Percentiles rank a stretch among this genome's conserved stretches.
These are phyloP conservation scores for Trissoscelio sp. DNA, from an alignment of 2,888 invertebrate genomes.

Conservation along the genomic window DNA sequence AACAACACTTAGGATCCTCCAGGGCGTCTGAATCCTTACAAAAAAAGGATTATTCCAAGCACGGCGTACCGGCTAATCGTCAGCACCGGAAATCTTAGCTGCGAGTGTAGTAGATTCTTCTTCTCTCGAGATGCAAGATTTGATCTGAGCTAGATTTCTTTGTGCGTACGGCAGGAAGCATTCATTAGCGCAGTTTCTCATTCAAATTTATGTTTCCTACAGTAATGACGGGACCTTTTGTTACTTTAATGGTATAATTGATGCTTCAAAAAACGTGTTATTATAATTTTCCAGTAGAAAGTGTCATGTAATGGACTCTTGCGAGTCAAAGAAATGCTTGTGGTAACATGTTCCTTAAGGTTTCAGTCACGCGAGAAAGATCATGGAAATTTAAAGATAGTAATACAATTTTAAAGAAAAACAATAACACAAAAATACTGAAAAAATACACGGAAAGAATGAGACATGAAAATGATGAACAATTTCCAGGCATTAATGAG, in stretches of 20 bases:
- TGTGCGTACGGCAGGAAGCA: constrained; percentile 29
- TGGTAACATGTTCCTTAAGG: no score
- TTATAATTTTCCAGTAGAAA: constrained; percentile 8
- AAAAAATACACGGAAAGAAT: no score
- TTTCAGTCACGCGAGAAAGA: no score
- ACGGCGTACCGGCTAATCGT: constrained; percentile 8
- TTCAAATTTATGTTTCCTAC: constrained; percentile 45
- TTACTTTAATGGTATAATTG: constrained; percentile 10
- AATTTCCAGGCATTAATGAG: no score
- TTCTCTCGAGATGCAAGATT: no score
- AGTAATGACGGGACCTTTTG: neutral
- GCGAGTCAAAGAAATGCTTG: no score
- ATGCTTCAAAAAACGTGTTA: constrained; percentile 3
- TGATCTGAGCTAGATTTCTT: constrained; percentile 39
- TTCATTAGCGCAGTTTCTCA: constrained; percentile 36
- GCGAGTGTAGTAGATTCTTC: no score
- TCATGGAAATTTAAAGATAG: no score
- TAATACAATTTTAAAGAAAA: no score
- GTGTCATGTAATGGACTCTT: neutral
- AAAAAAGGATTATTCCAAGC: constrained; percentile 15
- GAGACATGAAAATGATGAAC: no score
- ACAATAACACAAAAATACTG: no score
- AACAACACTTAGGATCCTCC: no score
- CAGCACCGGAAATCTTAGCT: constrained; percentile 28
- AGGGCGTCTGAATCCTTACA: constrained; percentile 5